Evolutionary conservation across 2,113 vertebrate genomes (phyloP), one percentile per base, ranked within the genome.

Genomic region (Anhinga anhinga): DNA sequence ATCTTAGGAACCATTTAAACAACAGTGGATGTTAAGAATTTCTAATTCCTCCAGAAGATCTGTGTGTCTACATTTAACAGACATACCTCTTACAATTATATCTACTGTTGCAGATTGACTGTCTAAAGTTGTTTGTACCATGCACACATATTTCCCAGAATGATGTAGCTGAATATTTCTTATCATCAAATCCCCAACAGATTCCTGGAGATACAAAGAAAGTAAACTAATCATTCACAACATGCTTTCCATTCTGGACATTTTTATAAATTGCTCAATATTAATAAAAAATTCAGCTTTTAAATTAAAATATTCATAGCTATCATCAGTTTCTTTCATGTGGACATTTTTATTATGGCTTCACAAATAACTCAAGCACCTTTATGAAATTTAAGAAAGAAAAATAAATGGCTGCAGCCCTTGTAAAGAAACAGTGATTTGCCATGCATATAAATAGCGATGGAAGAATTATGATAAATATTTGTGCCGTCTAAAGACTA

Each of bases 181-280:
- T 97, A 99, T 98, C 99, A 99, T 99, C 97, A 99, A 97, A 98
- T 99, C 99, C 76, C 99, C 99, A 66, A 97, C 96, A 90, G 99
- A 98, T 95, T 98, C 99, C 99, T 99, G 82, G 58, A 86, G 93
- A 97, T 63, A 96, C 32, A 93, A 85, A 73, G 38, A 71, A 77
- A 50, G 61, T 47, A 91, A 86, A 95, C 84, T 92, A 91, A 96
- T 88, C 63, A 96, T 42, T 93, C 59, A 73, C 61, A 95, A 88
- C 78, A 20, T 38, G 80, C 84, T 90, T 96, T 87, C 65, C 47
- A 7, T 52, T 42, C 45, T 49, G 76, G 88, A 85, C 45, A 92
- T 93, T 95, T 96, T 95, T 82, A 96, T 70, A 92, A 95, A 80
- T 96, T 94, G 69, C 47, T 88, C 87, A 87, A 94, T 96, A 96